Percentiles rank a stretch among this genome's conserved stretches.
These are phyloP conservation scores for Saturnia pavonia DNA, from an alignment of 2,888 invertebrate genomes.

Conservation along the genomic window DNA sequence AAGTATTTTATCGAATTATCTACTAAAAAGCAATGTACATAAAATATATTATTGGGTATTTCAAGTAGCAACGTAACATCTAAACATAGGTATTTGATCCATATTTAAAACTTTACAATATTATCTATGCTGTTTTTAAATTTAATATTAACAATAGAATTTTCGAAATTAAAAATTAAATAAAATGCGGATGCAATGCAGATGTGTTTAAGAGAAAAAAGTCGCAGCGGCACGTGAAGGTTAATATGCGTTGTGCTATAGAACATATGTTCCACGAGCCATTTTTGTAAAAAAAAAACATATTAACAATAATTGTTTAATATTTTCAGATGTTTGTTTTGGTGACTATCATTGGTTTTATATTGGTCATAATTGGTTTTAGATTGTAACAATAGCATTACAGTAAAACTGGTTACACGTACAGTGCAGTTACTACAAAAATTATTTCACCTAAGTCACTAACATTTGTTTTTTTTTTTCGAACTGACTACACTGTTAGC, in stretches of 20 bases:
- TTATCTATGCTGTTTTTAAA: background rate
- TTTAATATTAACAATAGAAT: background rate
- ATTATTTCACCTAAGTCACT: too few relatives aligned
- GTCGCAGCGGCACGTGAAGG: constrained; percentile 2
- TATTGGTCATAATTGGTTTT: background rate
- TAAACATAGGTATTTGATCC: background rate
- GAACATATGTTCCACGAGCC: background rate
- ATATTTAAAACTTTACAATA: background rate
- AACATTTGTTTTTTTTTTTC: too few relatives aligned
- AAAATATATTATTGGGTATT: background rate
- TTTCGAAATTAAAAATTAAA: background rate
- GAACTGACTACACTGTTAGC: too few relatives aligned
- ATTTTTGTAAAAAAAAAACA: background rate
- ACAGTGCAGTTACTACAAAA: too few relatives aligned
- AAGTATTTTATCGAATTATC: too few relatives aligned
- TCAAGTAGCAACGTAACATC: background rate
- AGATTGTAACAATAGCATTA: too few relatives aligned
- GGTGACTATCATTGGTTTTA: background rate
- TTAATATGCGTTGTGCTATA: constrained; percentile 5
- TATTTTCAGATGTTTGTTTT: background rate
- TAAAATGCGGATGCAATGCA: background rate
- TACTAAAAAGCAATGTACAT: too few relatives aligned
- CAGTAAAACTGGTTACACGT: too few relatives aligned
- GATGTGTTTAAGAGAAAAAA: constrained; percentile 4
- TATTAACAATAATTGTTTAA: background rate